These are phyloP conservation scores for Cynaeus angustus DNA, from an alignment of 2,888 invertebrate genomes.

Conservation along the genomic window DNA sequence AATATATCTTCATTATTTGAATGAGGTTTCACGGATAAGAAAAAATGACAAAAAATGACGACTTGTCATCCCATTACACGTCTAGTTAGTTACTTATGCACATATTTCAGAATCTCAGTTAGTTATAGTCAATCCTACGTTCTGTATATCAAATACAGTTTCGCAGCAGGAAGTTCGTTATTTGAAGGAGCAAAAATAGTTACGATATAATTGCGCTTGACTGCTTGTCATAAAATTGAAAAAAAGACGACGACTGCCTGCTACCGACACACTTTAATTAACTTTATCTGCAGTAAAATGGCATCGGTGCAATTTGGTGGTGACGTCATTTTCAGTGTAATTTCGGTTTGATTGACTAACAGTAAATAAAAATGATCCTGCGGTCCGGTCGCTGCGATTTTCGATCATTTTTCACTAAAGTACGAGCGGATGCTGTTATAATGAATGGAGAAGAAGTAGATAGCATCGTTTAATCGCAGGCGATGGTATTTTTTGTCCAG, in stretches of 20 bases:
- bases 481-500: conserved; percentile 57
- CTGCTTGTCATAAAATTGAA: conserved; percentile 39
- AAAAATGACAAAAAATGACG: conserved; percentile 44
- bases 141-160: conserved; percentile 54
- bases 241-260: conserved; percentile 8
- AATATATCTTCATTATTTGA: conserved; percentile 45
- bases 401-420: conserved; percentile 5
- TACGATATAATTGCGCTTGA: conserved; percentile 51
- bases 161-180: conserved; percentile 56
- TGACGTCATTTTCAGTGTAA: no score
- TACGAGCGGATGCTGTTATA: conserved; percentile 21
- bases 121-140: conserved; percentile 51
- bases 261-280: conserved; percentile 30
- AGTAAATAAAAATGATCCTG: conserved; percentile 11
- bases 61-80: conserved; percentile 50
- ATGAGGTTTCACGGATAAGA: conserved; percentile 19
- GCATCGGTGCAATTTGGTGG: no score
- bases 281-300: background rate
- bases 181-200: conserved; percentile 51
- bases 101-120: conserved; percentile 51
- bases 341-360: conserved; percentile 9
- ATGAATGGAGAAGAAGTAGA: conserved; percentile 46
- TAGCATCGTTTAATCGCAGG: conserved; percentile 55
- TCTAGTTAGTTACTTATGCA: conserved; percentile 52
- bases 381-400: conserved; percentile 8